Percentiles rank a stretch among this genome's conserved stretches.
phyloP scores from a whole-genome alignment of 2,888 invertebrate genomes.

The Netelia fuscicornis region DNA sequence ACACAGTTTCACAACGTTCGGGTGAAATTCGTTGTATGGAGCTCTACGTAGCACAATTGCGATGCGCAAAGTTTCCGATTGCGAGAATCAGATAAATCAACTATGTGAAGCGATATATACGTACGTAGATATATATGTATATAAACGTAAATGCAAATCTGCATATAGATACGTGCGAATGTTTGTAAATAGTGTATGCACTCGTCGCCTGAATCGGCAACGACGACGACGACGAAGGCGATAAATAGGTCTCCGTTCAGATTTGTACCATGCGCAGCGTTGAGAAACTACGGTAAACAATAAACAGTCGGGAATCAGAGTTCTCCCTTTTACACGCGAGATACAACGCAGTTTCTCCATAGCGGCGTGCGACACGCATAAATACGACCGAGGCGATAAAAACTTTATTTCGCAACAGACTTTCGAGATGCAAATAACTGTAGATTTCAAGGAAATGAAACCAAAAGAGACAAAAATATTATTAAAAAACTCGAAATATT shows the following conservation, averaged over 20 bases:
- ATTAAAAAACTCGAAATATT: background rate
- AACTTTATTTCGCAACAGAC: slow-evolving; percentile 33
- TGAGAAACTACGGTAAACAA: slow-evolving; percentile 60
- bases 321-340: slow-evolving; percentile 37
- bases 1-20: slow-evolving; percentile 18
- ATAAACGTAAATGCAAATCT: slow-evolving; percentile 18
- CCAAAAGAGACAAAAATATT: too few relatives aligned
- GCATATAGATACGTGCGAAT: background rate
- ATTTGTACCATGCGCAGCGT: slow-evolving; percentile 13
- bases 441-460: background rate
- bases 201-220: slow-evolving; percentile 23
- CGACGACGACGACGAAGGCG: slow-evolving; percentile 53
- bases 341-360: slow-evolving; percentile 1
- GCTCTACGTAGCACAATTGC: slow-evolving; percentile 57
- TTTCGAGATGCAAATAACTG: slow-evolving; percentile 4
- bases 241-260: slow-evolving; percentile 48
- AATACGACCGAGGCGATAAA: slow-evolving; percentile 37
- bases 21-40: slow-evolving; percentile 9
- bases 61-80: slow-evolving; percentile 66
- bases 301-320: slow-evolving; percentile 60
- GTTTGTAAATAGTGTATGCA: slow-evolving; percentile 6
- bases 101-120: background rate
- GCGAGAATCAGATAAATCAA: slow-evolving; percentile 66
- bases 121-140: slow-evolving; percentile 10
- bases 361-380: background rate